phyloP scores from a whole-genome alignment of 2,113 vertebrate species.

The Lampris incognitus region DNA sequence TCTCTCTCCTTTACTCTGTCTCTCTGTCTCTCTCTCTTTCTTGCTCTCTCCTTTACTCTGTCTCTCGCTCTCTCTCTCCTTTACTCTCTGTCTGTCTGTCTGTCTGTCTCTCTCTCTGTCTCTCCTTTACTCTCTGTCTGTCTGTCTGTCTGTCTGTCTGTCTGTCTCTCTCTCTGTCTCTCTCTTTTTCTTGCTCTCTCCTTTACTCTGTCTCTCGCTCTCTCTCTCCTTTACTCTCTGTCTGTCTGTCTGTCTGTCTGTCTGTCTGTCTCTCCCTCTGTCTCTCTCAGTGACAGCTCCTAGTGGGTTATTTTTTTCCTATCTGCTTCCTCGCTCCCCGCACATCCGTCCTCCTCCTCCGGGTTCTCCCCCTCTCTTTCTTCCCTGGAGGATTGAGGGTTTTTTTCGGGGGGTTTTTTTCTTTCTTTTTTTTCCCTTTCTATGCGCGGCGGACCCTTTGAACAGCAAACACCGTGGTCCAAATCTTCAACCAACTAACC shows the following conservation, averaged over 20 bases:
- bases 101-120: slow-evolving; percentile 63
- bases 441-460: slow-evolving; percentile 59
- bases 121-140: slow-evolving; percentile 37
- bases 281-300: slow-evolving; percentile 68
- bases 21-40: neutral
- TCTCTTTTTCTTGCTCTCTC: slow-evolving; percentile 52
- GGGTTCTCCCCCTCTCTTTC: slow-evolving; percentile 53
- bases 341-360: slow-evolving; percentile 63
- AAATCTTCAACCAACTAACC: slow-evolving; percentile 52
- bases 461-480: slow-evolving; percentile 61
- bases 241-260: slow-evolving; percentile 48
- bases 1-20: no score
- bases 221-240: neutral
- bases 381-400: slow-evolving; percentile 39
- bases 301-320: slow-evolving; percentile 59
- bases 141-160: neutral
- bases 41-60: slow-evolving; percentile 56
- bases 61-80: neutral
- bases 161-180: no score
- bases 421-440: slow-evolving; percentile 14
- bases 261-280: slow-evolving; percentile 59
- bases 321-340: slow-evolving; percentile 50
- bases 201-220: slow-evolving; percentile 5
- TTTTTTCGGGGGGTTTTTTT: neutral
- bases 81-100: slow-evolving; percentile 4